phyloP scores from a whole-genome alignment of 1,140 invertebrate species.

The Gryllus bimaculatus region DNA sequence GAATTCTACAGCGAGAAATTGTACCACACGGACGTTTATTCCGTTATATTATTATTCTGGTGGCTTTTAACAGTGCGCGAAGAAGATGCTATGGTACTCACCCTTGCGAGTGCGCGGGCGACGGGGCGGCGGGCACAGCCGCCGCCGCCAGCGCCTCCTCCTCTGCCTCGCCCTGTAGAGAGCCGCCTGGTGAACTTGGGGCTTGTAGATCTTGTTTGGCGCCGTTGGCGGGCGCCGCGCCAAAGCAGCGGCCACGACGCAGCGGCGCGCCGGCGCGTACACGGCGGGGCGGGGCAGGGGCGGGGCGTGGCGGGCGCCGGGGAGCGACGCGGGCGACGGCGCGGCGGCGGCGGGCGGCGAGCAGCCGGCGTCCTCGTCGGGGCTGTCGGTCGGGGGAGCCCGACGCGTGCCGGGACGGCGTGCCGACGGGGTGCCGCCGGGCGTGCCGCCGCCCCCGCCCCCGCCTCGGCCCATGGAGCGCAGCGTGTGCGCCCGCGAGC shows the following conservation, averaged over 20 bases:
- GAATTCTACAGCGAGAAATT: too few species aligned
- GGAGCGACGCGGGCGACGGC: neutral
- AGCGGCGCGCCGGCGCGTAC: neutral
- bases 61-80: too few species aligned
- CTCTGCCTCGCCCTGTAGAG: conserved; percentile 35
- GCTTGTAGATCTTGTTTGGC: conserved; percentile 54
- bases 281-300: neutral
- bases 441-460: conserved; percentile 31
- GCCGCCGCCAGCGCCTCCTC: conserved; percentile 8
- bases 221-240: neutral
- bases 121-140: neutral
- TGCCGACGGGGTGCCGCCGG: neutral
- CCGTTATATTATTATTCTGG: too few species aligned
- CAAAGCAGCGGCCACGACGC: neutral
- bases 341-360: conserved; percentile 8
- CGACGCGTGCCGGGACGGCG: conserved; percentile 7
- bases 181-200: conserved; percentile 61
- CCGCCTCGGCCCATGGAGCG: conserved; percentile 44
- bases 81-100: neutral
- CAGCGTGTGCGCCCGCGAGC: conserved; percentile 69
- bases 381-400: conserved; percentile 25
- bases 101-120: neutral
- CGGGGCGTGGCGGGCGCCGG: neutral
- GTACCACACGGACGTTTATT: too few species aligned
- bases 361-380: conserved; percentile 6